Percentiles rank a stretch among this genome's conserved stretches.
These are phyloP conservation scores for Thunnus thynnus DNA, from an alignment of 2,113 vertebrate genomes.

Conservation along the genomic window DNA sequence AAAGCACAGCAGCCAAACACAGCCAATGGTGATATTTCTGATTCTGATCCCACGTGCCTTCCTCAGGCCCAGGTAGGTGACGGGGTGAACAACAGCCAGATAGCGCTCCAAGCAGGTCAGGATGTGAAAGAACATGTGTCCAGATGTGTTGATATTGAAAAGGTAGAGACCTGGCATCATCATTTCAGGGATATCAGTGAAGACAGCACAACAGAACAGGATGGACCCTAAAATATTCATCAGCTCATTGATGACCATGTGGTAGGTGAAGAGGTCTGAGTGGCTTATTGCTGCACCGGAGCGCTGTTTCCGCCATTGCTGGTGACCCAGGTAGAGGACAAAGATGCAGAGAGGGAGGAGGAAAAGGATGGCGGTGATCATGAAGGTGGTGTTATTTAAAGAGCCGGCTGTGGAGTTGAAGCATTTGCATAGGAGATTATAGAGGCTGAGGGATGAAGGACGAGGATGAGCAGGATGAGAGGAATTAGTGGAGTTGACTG, in stretches of 20 bases:
- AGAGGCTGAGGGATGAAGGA: too few relatives aligned
- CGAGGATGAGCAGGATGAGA: too few relatives aligned
- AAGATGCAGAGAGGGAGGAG: too few relatives aligned
- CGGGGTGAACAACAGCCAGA: slow-evolving; percentile 27
- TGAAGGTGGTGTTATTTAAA: too few relatives aligned
- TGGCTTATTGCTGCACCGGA: not conserved
- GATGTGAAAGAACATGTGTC: not conserved
- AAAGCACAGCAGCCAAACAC: too few relatives aligned
- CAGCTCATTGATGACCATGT: slow-evolving; percentile 27
- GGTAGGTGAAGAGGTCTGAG: slow-evolving; percentile 22
- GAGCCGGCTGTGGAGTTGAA: too few relatives aligned
- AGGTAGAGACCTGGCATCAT: not conserved
- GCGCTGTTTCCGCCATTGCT: not conserved
- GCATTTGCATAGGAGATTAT: too few relatives aligned
- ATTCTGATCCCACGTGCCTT: too few relatives aligned
- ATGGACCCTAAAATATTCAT: not conserved
- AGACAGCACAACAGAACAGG: accelerated
- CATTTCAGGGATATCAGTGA: accelerated
- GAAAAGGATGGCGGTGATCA: too few relatives aligned
- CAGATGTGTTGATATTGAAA: accelerated
- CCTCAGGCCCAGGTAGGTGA: too few relatives aligned
- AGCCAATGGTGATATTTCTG: too few relatives aligned
- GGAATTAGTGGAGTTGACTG: too few relatives aligned
- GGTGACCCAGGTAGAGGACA: not conserved
- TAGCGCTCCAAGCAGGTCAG: slow-evolving; percentile 52